Conservation (phyloP, 2,888 invertebrate species). For the Cataglyphis cursor region DNA sequence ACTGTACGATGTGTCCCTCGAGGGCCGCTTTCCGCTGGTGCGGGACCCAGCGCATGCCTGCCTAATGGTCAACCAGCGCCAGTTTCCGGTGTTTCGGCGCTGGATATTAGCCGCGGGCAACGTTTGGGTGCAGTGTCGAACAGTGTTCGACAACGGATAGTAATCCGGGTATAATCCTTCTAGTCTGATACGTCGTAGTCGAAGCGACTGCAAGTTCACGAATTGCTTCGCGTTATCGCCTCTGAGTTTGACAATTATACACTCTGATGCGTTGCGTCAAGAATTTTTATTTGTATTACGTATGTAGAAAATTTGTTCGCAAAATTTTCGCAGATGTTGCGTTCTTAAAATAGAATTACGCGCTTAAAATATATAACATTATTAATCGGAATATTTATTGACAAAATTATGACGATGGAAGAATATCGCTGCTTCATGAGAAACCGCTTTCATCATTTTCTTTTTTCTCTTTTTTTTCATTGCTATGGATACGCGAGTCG, state of each 20-base stretch:
- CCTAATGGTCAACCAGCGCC: conserved; percentile 56
- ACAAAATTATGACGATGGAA: conserved; percentile 13
- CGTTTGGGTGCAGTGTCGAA: conserved; percentile 42
- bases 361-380: not conserved
- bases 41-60: conserved; percentile 10
- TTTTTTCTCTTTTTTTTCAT: conserved; percentile 7
- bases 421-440: conserved; percentile 5
- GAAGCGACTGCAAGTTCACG: conserved; percentile 30
- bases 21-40: not conserved
- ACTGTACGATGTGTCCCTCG: conserved; percentile 6
- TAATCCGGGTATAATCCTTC: conserved; percentile 45
- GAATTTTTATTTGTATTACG: not conserved
- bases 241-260: not conserved
- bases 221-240: conserved; percentile 34
- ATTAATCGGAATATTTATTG: not conserved
- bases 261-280: not conserved
- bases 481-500: conserved; percentile 15
- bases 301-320: not conserved
- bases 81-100: conserved; percentile 53
- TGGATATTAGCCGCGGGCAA: conserved; percentile 48
- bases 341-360: not conserved
- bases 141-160: conserved; percentile 63
- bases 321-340: not conserved
- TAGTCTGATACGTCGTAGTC: conserved; percentile 24
- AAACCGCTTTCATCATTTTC: conserved; percentile 36